phyloP scores from a whole-genome alignment of 2,888 invertebrate genomes.

The Conops quadrifasciatus region DNA sequence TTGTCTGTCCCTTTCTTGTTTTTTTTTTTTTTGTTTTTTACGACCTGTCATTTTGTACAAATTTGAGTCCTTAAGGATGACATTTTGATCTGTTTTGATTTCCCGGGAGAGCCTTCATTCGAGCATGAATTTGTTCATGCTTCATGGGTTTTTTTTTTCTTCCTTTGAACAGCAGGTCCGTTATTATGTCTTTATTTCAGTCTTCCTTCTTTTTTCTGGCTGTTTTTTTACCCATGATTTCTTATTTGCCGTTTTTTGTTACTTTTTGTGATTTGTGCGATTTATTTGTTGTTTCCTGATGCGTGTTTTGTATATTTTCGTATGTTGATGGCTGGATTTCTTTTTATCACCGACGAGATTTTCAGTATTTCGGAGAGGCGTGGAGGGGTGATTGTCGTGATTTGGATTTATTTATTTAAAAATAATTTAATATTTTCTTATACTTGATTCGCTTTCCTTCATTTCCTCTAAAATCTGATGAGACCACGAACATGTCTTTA shows the following conservation, averaged over 20 bases:
- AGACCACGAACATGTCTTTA: too few species aligned
- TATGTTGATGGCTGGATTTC: too few species aligned
- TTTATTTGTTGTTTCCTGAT: too few species aligned
- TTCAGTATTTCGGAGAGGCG: too few species aligned
- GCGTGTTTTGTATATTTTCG: too few species aligned
- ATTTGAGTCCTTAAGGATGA: conserved; percentile 64
- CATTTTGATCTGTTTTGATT: conserved; percentile 64
- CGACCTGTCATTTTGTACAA: conserved; percentile 60
- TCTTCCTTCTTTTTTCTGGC: background rate
- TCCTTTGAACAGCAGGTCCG: background rate
- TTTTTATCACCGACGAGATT: too few species aligned
- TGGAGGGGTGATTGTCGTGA: too few species aligned
- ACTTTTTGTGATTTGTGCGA: background rate
- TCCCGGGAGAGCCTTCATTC: conserved; percentile 50
- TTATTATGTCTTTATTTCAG: background rate
- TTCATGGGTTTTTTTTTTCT: background rate
- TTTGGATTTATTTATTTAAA: too few species aligned
- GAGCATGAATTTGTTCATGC: background rate
- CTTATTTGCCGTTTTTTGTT: background rate
- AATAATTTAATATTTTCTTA: too few species aligned
- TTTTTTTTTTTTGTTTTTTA: conserved; percentile 46
- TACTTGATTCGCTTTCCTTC: too few species aligned
- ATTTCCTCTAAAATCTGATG: too few species aligned
- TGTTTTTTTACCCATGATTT: background rate
- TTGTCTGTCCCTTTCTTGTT: conserved; percentile 38